Evolutionary conservation across 2,797 vertebrate species (phyloP).

Genomic region (Urocyon cinereoargenteus): DNA sequence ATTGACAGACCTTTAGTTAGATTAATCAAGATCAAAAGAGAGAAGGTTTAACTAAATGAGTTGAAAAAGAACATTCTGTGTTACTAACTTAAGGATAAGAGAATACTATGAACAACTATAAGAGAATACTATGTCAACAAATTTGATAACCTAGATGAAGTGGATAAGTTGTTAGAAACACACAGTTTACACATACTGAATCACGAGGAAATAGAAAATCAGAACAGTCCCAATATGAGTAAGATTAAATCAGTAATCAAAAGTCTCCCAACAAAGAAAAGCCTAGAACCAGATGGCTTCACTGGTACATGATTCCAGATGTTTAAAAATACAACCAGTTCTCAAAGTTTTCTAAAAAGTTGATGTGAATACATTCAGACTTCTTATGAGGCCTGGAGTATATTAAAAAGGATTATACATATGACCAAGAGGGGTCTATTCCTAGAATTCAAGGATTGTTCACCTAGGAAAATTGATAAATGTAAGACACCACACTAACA

Average conservation of each 20-base stretch:
- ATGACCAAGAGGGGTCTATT: background rate
- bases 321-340: background rate
- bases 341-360: background rate
- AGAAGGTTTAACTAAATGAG: background rate
- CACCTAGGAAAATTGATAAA: background rate
- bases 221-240: background rate
- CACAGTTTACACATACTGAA: background rate
- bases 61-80: background rate
- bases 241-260: background rate
- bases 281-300: background rate
- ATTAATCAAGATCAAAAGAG: background rate
- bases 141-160: background rate
- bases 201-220: background rate
- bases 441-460: background rate
- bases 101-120: background rate
- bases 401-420: background rate
- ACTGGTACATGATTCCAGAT: background rate
- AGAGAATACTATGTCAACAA: no score
- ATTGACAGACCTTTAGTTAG: background rate
- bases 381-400: background rate
- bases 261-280: background rate
- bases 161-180: background rate
- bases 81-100: background rate
- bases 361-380: background rate
- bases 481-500: background rate